Evolutionary conservation across 1,140 invertebrate species (phyloP).

Genomic region (Euborellia annulipes): DNA sequence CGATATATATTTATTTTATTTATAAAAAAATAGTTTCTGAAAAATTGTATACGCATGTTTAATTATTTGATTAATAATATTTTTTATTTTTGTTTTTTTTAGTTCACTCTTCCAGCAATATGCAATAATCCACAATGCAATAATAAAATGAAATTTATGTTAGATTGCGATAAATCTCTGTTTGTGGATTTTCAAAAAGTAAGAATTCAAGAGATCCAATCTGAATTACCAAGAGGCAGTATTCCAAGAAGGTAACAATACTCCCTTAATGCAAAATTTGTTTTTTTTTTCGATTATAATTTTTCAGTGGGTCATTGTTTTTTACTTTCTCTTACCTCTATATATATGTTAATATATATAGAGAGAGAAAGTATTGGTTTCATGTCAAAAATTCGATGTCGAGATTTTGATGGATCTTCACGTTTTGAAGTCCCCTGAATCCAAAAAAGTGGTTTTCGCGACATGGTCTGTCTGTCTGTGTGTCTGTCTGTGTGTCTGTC

Average conservation of each 20-base stretch:
- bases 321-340: too few relatives aligned
- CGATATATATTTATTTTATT: constrained; percentile 6
- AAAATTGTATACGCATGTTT: not conserved
- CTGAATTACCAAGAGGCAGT: constrained; percentile 88
- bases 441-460: too few relatives aligned
- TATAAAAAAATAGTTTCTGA: not conserved
- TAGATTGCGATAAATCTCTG: constrained; percentile 84
- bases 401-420: too few relatives aligned
- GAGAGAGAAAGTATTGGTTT: too few relatives aligned
- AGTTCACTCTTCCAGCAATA: constrained; percentile 86
- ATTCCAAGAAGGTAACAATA: constrained; percentile 77
- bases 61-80: not conserved
- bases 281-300: not conserved
- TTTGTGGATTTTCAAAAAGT: constrained; percentile 99
- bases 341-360: too few relatives aligned
- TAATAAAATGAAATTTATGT: constrained; percentile 75
- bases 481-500: too few relatives aligned
- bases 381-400: too few relatives aligned
- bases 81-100: constrained; percentile 19
- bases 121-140: constrained; percentile 90
- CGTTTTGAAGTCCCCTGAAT: too few relatives aligned
- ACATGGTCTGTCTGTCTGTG: too few relatives aligned
- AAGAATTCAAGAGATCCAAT: constrained; percentile 94
- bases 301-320: not conserved
- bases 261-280: not conserved